Evolutionary conservation across 1,140 invertebrate species (phyloP), one percentile per base, ranked within the genome.

Genomic region (Lasioglossum albipes): DNA sequence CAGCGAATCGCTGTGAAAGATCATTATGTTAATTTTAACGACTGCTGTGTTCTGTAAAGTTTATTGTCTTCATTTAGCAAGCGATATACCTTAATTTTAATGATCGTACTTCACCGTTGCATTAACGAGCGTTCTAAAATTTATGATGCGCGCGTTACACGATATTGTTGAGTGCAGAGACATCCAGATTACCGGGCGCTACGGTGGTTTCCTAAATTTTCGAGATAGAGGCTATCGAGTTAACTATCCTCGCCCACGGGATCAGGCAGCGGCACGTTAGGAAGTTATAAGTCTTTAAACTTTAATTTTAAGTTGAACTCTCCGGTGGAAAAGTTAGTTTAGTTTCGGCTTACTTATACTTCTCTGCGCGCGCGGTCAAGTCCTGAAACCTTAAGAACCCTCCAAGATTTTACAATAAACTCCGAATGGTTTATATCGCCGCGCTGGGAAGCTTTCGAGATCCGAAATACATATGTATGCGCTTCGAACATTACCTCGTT

Each of bases 251-350:
- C 78, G 77, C 87, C 75, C 71, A 61, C 73, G 72, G 79, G 87
- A 84, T 86, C 83, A 83, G 79, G 85, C 57, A 71, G 67, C 71
- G 68, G 76, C 80, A 85, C 83, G 87, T 85, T 87, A 86, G 75
- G 78, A 89, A 89, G 88, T 89, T 90, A 89, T 88, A 89, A 90
- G 89, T 89, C 88, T 90, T 88, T 88, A 88, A 87, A 90, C 81
- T 89, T 90, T 90, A 90, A 90, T 88, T 90, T 90, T 86, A 89
- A 85, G 82, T 86, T 89, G 86, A 85, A 87, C 86, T 85, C 80
- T 65, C 66, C 67, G 45, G 67, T 13, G 64, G 61, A 84, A 84
- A 82, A 87, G 83, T 84, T 84, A 71, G 75, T 84, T 86, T 82
- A 87, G 86, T 85, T 84, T 74, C 79, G 67, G 82, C 84, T 89